Conservation (phyloP, 2,113 vertebrate genomes). For the Ochotona princeps region DNA sequence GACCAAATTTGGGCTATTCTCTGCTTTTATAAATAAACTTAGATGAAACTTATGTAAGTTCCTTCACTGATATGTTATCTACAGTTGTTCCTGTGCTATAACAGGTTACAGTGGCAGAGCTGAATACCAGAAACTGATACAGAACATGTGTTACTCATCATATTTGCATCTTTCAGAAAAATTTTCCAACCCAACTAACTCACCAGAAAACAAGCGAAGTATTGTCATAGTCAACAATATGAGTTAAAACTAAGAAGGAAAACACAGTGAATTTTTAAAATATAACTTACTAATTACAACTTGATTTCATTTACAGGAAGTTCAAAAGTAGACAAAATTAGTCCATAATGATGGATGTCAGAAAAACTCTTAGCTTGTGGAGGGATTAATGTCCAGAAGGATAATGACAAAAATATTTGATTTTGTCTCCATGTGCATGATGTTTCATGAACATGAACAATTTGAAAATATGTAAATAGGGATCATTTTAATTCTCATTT, state of each 20-base stretch:
- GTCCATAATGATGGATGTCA: background rate
- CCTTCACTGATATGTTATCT: background rate
- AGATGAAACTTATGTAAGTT: background rate
- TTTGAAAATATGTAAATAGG: too few species aligned
- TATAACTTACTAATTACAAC: background rate
- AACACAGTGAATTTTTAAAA: background rate
- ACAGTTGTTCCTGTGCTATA: background rate
- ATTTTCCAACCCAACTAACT: background rate
- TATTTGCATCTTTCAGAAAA: background rate
- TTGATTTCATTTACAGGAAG: background rate
- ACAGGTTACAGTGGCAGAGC: background rate
- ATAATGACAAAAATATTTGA: background rate
- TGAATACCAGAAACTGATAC: background rate
- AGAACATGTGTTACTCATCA: background rate
- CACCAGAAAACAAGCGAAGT: background rate
- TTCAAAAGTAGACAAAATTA: background rate
- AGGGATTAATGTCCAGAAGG: background rate
- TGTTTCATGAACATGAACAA: background rate
- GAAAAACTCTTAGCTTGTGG: background rate
- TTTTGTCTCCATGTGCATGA: background rate
- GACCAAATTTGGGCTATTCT: background rate
- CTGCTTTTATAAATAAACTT: background rate
- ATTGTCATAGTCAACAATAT: background rate
- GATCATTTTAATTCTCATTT: too few species aligned
- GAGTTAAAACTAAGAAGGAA: slow-evolving; percentile 7